Percentiles rank a stretch among this genome's conserved stretches.
phyloP scores from a whole-genome alignment of 2,888 invertebrate genomes.

The Chirona hameri region DNA sequence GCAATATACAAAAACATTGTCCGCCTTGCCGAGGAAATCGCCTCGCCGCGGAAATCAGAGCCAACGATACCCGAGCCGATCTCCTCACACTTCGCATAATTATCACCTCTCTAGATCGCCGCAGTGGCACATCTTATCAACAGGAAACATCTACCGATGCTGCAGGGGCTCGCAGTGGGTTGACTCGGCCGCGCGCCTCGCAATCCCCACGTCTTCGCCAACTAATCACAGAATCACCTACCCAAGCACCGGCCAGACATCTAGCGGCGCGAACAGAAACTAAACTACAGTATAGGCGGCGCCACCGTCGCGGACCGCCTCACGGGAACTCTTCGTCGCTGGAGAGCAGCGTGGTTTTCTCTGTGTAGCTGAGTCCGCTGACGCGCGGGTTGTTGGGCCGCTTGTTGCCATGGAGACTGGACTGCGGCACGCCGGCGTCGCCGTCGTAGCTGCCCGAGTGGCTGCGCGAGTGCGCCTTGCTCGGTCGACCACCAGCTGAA shows the following conservation, averaged over 20 bases:
- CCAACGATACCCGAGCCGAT: neutral
- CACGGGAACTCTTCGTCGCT: conserved; percentile 93
- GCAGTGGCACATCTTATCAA: neutral
- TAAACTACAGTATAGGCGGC: neutral
- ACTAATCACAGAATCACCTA: conserved; percentile 3
- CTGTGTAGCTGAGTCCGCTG: conserved; percentile 67
- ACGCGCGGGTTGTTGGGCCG: conserved; percentile 37
- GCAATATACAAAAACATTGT: neutral
- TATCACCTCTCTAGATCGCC: neutral
- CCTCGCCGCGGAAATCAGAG: no score
- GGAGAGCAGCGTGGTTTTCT: conserved; percentile 91
- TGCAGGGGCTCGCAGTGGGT: neutral
- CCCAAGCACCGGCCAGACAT: neutral
- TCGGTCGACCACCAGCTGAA: conserved; percentile 2
- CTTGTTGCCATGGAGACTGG: conserved; percentile 32
- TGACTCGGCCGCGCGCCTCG: neutral
- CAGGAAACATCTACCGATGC: neutral
- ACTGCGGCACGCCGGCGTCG: conserved; percentile 31
- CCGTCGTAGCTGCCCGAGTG: conserved; percentile 32
- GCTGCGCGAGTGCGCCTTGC: conserved; percentile 29
- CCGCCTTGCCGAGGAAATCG: neutral
- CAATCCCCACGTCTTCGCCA: neutral
- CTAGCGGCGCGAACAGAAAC: neutral
- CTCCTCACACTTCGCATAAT: neutral
- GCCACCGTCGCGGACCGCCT: conserved; percentile 39